A percentile compares a stretch with the other conserved stretches of the same genome.
Conservation (phyloP, 1,140 invertebrate species). For the Oryctes rhinoceros region DNA sequence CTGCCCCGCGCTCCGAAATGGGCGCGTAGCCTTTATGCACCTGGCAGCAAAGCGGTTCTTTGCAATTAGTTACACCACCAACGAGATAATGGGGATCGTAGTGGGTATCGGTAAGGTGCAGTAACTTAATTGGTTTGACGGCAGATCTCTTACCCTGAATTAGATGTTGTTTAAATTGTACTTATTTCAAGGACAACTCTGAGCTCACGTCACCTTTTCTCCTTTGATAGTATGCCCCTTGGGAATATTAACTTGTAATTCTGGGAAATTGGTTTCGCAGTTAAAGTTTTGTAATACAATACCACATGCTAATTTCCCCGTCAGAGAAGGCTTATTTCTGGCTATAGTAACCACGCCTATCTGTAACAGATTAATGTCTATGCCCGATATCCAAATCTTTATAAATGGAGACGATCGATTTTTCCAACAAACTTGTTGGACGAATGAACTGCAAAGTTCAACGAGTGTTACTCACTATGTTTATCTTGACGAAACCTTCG, state of each 20-base stretch:
- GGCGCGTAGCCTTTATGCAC: conserved; percentile 47
- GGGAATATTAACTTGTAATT: conserved; percentile 68
- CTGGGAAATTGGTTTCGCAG: conserved; percentile 55
- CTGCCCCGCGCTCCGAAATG: conserved; percentile 64
- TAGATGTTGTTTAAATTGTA: neutral
- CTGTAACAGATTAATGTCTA: conserved; percentile 56
- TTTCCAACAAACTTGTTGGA: too few species aligned
- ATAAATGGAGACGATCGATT: too few species aligned
- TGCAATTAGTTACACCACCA: conserved; percentile 73
- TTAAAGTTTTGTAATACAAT: conserved; percentile 64
- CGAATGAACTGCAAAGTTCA: too few species aligned
- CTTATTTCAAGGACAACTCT: neutral
- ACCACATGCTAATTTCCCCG: conserved; percentile 64
- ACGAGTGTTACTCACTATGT: conserved; percentile 57
- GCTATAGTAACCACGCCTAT: conserved; percentile 67
- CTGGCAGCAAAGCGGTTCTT: conserved; percentile 78
- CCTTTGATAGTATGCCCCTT: conserved; percentile 43
- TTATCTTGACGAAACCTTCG: conserved; percentile 64
- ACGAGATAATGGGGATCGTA: conserved; percentile 76
- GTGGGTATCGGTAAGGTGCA: conserved; percentile 85
- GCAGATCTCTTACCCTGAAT: neutral
- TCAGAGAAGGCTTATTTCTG: conserved; percentile 62
- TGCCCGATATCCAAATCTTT: too few species aligned
- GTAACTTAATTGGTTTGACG: conserved; percentile 62
- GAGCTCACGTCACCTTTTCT: neutral